phyloP scores from a whole-genome alignment of 2,797 vertebrate species.

The Megalops cyprinoides region DNA sequence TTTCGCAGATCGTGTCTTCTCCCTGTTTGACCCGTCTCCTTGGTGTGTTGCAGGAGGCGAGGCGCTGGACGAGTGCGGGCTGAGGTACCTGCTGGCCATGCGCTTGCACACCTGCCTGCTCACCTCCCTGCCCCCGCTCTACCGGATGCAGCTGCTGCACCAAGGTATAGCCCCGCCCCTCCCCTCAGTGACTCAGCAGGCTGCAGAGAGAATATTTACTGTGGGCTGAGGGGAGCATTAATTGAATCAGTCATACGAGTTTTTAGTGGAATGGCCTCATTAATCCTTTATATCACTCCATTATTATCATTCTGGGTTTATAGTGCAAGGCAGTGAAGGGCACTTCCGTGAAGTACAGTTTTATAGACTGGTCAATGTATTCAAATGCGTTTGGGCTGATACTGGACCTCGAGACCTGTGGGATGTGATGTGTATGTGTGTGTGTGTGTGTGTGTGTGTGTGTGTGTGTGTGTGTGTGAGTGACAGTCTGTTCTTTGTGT shows the following conservation, averaged over 20 bases:
- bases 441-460: background rate
- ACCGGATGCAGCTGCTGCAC: slow-evolving; percentile 95
- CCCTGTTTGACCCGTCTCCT: background rate
- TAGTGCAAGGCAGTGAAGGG: background rate
- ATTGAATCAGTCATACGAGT: background rate
- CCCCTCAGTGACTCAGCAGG: background rate
- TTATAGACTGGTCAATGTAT: background rate
- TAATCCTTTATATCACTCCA: background rate
- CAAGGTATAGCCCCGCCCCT: slow-evolving; percentile 81
- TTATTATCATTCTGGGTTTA: background rate
- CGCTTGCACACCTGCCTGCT: slow-evolving; percentile 94
- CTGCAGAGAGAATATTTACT: background rate
- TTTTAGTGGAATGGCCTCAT: background rate
- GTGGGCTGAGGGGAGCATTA: background rate
- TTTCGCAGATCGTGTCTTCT: background rate
- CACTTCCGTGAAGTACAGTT: background rate
- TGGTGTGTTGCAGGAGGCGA: slow-evolving; percentile 80
- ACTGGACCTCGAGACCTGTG: slow-evolving; percentile 6
- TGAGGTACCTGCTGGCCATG: slow-evolving; percentile 94
- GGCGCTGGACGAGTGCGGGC: slow-evolving; percentile 93
- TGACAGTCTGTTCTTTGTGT: too few species aligned
- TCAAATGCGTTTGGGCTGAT: background rate
- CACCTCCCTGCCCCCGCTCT: slow-evolving; percentile 94
- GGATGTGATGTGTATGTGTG: background rate
- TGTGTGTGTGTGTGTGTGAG: background rate